Base-by-base conservation (phyloP, 2,888 invertebrate genomes). In the Aspidapion aeneum region DNA sequence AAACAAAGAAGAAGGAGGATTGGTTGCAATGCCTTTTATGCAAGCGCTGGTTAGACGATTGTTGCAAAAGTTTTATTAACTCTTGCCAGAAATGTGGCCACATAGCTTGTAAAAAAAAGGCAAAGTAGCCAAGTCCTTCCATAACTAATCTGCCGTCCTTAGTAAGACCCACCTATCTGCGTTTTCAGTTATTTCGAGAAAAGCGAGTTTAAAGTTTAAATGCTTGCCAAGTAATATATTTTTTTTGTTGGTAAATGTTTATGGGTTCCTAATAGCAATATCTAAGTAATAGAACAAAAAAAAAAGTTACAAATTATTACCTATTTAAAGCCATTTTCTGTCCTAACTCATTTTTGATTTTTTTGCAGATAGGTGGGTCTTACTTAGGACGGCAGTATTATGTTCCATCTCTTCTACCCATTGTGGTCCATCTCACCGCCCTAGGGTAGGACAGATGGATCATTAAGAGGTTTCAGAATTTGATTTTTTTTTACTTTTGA, bases 1-100 rank as follows among this genome's bases (percentile, higher is more conserved):
- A 55, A 57, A 68, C 68, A 18, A 62, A 1, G 20, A 65, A 60
- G 48, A 58, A 60, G n/a, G 70, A 69, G 18, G 66, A 70, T 18
- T 68, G 68, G 69, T 51, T 70, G 1, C 58, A 62, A 55, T 70
- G 68, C 55, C 5, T 66, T 9, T 22, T 22, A 9, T 70, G 69
- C 49, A 18, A 57, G 3, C n/a, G 61, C 19, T 70, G 67, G 69
- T 57, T 62, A 18, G 66, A 70, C 57, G 69, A 70, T 51, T 55
- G 62, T 48, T 68, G 69, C 59, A 58, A 64, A 9, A 62, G 21
- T 22, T 70, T 60, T 63, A 55, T 50, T 55, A 63, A 70, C 56
- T 20, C 57, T 50, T 67, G 68, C 58, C 21, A 64, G 2, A 9
- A 22, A 1, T 69, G 67, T 60, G 65, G 63, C 16, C 63, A 55